These are phyloP conservation scores for Tineola bisselliella DNA, from an alignment of 2,888 invertebrate species.

Conservation along the genomic window DNA sequence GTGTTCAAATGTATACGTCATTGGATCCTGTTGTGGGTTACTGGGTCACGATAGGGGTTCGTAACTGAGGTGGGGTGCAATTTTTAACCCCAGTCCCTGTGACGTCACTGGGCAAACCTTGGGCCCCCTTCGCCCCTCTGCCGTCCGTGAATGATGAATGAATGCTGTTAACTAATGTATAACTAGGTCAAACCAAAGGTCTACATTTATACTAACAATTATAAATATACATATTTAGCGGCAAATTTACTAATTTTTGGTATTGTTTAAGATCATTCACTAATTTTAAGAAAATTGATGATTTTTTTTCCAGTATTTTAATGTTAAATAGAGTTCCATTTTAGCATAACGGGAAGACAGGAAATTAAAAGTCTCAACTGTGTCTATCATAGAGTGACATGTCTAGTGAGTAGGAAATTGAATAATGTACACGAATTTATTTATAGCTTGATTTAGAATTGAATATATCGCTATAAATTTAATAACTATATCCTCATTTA, in stretches of 20 bases:
- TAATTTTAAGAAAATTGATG: no score
- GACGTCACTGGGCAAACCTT: slow-evolving; percentile 48
- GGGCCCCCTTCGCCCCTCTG: slow-evolving; percentile 28
- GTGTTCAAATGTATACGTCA: slow-evolving; percentile 46
- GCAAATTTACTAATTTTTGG: not conserved
- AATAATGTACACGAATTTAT: no score
- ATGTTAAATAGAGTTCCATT: no score
- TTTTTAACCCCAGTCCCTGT: slow-evolving; percentile 42
- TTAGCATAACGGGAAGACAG: no score
- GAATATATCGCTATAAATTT: no score
- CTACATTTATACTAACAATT: not conserved
- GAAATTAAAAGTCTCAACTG: no score
- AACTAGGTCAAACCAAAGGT: slow-evolving; percentile 19
- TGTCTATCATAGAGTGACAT: no score
- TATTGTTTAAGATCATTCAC: no score
- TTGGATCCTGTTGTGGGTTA: slow-evolving; percentile 47
- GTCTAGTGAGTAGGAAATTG: not conserved
- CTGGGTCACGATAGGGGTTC: slow-evolving; percentile 41
- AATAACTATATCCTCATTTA: no score
- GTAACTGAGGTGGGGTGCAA: slow-evolving; percentile 32
- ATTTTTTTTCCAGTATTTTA: no score
- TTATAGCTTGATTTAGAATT: no score
- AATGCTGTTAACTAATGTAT: slow-evolving; percentile 33
- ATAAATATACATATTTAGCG: slow-evolving; percentile 2
- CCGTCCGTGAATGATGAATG: slow-evolving; percentile 54